Conservation (phyloP, 2,113 vertebrate genomes). For the Colossoma macropomum region DNA sequence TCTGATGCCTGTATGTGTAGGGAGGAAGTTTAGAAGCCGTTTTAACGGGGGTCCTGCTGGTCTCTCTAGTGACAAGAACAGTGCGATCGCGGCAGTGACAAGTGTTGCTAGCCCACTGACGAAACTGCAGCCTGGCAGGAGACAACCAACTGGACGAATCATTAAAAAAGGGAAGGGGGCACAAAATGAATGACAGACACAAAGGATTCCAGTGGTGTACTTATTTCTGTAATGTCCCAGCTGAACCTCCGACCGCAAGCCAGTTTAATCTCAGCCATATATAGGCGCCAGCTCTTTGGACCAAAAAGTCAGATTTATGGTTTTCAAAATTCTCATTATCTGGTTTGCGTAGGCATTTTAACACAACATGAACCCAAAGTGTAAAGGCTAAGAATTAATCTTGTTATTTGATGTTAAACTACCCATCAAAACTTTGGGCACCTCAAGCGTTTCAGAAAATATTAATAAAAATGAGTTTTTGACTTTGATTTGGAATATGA, state of each 20-base stretch:
- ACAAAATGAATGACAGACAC: conserved; percentile 21
- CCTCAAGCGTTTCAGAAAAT: too few relatives aligned
- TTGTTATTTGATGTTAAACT: neutral
- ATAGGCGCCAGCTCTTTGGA: conserved; percentile 19
- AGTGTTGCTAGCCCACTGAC: conserved; percentile 7
- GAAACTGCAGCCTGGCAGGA: conserved; percentile 32
- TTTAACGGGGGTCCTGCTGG: neutral
- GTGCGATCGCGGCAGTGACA: neutral
- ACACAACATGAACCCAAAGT: neutral
- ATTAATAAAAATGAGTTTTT: too few relatives aligned
- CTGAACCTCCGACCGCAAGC: conserved; percentile 42
- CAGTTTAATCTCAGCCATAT: conserved; percentile 34
- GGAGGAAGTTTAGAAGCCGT: neutral
- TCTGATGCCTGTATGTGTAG: neutral
- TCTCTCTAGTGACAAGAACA: conserved; percentile 12
- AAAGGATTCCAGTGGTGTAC: conserved; percentile 14
- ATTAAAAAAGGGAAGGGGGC: conserved; percentile 33
- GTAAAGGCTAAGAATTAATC: neutral
- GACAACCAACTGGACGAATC: conserved; percentile 38
- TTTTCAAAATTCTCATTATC: neutral
- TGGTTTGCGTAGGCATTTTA: neutral
- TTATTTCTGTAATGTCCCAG: conserved; percentile 41
- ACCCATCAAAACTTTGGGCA: too few relatives aligned
- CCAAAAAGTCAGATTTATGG: conserved; percentile 12
- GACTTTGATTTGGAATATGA: too few relatives aligned